Base-by-base conservation (phyloP, 92 coral and sea anemone genomes). In the Ricordea florida region DNA sequence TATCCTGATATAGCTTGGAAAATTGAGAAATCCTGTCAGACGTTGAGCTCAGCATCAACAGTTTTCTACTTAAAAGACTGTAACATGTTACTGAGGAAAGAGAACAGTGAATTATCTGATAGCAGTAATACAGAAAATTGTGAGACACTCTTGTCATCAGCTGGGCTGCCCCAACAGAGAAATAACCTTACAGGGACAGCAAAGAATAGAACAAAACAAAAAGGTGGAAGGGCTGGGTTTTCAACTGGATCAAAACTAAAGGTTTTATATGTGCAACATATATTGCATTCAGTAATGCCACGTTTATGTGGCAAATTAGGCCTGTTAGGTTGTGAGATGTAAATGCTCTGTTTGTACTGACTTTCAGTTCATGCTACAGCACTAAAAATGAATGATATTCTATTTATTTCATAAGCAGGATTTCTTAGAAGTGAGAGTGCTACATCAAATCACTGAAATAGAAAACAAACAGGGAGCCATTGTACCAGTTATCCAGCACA, bases 351-450 rank as follows among this genome's bases (percentile, higher is more conserved):
- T n/a, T n/a, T n/a, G n/a, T n/a, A n/a, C n/a, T n/a, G n/a, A n/a
- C n/a, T n/a, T n/a, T n/a, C n/a, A n/a, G 6, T 24, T 6, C 5
- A 7, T 6, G 15, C 21, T 24, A 44, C 15, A 6, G 51, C 7
- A 5, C 2, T 49, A 7, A 11, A 1, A 49, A 5, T 2, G 11
- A 18, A 8, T 10, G 31, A 0, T n/a, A 17, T 13, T 11, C 2
- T 21, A 15, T 40, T 41, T 4, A 6, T 16, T 16, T n/a, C 5
- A 30, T n/a, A n/a, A 4, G 1, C 44, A 91, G 97, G 93, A 91
- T 87, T 90, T 82, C 2, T 16, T 87, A 16, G 89, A 88, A 71
- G 97, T 88, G 14, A 86, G 79, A 74, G 30, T 61, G 29, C 59
- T 88, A 24, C 50, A 64, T 23, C 75, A 85, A 18, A 60, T 88